phyloP scores from a whole-genome alignment of 2,797 vertebrate genomes.

The Serranus cabrilla region DNA sequence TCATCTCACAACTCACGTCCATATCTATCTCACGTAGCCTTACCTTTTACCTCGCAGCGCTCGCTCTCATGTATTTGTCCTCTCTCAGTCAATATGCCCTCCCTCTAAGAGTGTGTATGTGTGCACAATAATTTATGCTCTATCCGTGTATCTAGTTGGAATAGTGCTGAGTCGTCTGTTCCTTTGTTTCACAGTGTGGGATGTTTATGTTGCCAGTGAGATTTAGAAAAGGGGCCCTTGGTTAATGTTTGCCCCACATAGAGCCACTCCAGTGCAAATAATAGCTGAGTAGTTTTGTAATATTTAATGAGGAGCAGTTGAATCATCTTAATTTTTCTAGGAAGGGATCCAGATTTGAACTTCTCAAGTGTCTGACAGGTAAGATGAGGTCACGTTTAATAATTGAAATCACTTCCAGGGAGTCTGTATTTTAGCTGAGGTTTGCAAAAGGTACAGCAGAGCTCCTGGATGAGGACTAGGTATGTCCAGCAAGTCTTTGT shows the following conservation, averaged over 20 bases:
- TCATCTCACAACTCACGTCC: background rate
- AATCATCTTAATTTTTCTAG: slow-evolving; percentile 31
- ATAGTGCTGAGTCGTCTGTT: slow-evolving; percentile 64
- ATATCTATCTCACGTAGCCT: background rate
- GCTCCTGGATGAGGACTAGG: background rate
- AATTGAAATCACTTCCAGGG: slow-evolving; percentile 16
- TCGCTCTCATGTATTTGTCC: slow-evolving; percentile 23
- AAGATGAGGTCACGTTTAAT: slow-evolving; percentile 32
- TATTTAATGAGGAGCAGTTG: slow-evolving; percentile 45
- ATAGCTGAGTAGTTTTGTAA: slow-evolving; percentile 46
- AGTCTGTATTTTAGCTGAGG: slow-evolving; percentile 24
- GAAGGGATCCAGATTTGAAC: slow-evolving; percentile 22
- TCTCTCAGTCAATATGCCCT: slow-evolving; percentile 39
- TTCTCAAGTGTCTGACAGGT: slow-evolving; percentile 19
- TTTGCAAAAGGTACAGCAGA: background rate
- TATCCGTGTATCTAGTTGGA: slow-evolving; percentile 42
- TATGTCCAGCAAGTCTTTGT: background rate
- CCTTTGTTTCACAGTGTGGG: slow-evolving; percentile 60
- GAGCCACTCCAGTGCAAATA: slow-evolving; percentile 45
- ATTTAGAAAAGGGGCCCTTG: slow-evolving; percentile 53
- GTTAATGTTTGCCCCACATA: slow-evolving; percentile 68
- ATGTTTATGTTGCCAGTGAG: slow-evolving; percentile 68
- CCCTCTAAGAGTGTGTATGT: slow-evolving; percentile 16
- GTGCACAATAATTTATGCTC: slow-evolving; percentile 52
- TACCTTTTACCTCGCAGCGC: background rate